Evolutionary conservation across 2,113 vertebrate genomes (phyloP).

Genomic region (Garra rufa): DNA sequence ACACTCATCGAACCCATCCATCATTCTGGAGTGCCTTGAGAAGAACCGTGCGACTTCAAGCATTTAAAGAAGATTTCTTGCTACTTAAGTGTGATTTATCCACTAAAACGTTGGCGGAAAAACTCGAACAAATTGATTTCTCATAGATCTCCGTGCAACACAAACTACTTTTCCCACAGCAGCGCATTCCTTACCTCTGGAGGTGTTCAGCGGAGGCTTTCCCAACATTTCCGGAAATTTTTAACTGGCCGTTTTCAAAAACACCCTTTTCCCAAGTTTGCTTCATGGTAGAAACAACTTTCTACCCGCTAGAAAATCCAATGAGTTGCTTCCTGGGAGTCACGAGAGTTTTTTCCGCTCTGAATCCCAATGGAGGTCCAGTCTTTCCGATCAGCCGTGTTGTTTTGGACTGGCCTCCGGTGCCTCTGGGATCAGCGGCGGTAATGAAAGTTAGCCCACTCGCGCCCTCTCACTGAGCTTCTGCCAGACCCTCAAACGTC

Average conservation of each 20-base stretch:
- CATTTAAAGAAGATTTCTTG: neutral
- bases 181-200: slow-evolving; percentile 70
- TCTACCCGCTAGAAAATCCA: slow-evolving; percentile 55
- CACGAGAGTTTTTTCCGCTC: slow-evolving; percentile 45
- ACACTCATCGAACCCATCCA: slow-evolving; percentile 15
- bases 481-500: slow-evolving; percentile 20
- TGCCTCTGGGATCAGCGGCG: slow-evolving; percentile 61
- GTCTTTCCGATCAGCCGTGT: neutral
- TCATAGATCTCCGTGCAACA: neutral
- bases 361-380: slow-evolving; percentile 60
- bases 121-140: neutral
- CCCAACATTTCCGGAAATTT: slow-evolving; percentile 65
- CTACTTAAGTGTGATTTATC: neutral
- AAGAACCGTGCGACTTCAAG: neutral
- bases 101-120: neutral
- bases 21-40: neutral
- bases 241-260: slow-evolving; percentile 59
- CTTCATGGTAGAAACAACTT: slow-evolving; percentile 66
- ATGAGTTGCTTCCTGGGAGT: neutral
- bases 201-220: slow-evolving; percentile 57
- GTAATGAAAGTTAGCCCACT: slow-evolving; percentile 59
- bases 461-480: slow-evolving; percentile 6
- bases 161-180: neutral
- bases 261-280: slow-evolving; percentile 65
- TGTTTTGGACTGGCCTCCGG: slow-evolving; percentile 43